phyloP scores from a whole-genome alignment of 2,113 vertebrate species.

The Antechinus flavipes region DNA sequence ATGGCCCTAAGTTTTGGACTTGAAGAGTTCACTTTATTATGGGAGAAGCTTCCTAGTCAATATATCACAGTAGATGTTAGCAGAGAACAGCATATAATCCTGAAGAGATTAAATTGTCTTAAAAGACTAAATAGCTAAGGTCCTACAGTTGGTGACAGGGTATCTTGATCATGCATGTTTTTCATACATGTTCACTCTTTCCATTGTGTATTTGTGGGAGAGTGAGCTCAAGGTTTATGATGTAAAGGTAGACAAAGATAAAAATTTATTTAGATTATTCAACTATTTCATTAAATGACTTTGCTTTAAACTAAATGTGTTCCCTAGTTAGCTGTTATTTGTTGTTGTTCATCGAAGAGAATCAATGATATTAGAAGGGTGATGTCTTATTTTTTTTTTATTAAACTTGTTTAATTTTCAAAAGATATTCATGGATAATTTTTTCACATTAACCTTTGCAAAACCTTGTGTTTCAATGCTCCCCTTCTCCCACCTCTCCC shows the following conservation, averaged over 20 bases:
- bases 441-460: too few species aligned
- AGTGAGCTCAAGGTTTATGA: not conserved
- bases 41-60: not conserved
- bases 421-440: too few species aligned
- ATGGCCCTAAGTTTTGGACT: not conserved
- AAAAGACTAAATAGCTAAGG: not conserved
- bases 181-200: not conserved
- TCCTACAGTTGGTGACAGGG: not conserved
- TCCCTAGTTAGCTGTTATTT: not conserved
- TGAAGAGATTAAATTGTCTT: not conserved
- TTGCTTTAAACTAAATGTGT: not conserved
- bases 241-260: not conserved
- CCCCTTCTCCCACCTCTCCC: too few species aligned
- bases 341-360: not conserved
- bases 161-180: not conserved
- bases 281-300: not conserved
- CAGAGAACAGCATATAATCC: not conserved
- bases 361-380: not conserved
- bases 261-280: not conserved
- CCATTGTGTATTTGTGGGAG: not conserved
- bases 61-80: not conserved
- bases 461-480: too few species aligned
- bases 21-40: not conserved
- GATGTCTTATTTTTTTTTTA: not conserved
- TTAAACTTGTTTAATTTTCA: too few species aligned